Percentiles rank a stretch among this genome's conserved stretches.
Evolutionary conservation across 2,113 vertebrate genomes (phyloP).

Genomic region (Emydocephalus ijimae): DNA sequence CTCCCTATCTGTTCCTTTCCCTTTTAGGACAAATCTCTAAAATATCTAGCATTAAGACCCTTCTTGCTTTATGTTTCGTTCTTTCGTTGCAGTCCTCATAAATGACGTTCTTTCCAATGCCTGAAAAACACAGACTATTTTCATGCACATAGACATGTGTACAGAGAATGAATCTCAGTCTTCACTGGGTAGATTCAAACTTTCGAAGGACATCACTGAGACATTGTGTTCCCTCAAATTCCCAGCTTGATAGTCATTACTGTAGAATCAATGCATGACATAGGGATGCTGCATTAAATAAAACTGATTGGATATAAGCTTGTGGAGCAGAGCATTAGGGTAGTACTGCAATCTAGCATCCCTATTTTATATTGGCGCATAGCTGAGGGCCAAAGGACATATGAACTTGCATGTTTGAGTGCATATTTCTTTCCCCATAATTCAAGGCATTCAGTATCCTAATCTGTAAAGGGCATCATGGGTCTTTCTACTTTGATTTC

Average conservation of each 20-base stretch:
- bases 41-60: slow-evolving; percentile 32
- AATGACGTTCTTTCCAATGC: slow-evolving; percentile 20
- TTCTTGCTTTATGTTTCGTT: slow-evolving; percentile 36
- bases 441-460: background rate
- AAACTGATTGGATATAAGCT: background rate
- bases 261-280: background rate
- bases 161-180: background rate
- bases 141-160: background rate
- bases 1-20: background rate
- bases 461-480: background rate
- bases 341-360: background rate
- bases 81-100: slow-evolving; percentile 29
- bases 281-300: background rate
- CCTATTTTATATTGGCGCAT: background rate
- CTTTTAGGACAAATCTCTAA: background rate
- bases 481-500: background rate
- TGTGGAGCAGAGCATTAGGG: background rate
- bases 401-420: background rate
- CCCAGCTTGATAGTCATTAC: background rate
- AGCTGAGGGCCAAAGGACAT: background rate
- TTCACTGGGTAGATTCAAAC: background rate
- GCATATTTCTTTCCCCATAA: background rate
- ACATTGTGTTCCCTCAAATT: background rate
- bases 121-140: background rate
- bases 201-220: slow-evolving; percentile 1